These are phyloP conservation scores for Ophion ellenae DNA, from an alignment of 2,888 invertebrate species.

Conservation along the genomic window DNA sequence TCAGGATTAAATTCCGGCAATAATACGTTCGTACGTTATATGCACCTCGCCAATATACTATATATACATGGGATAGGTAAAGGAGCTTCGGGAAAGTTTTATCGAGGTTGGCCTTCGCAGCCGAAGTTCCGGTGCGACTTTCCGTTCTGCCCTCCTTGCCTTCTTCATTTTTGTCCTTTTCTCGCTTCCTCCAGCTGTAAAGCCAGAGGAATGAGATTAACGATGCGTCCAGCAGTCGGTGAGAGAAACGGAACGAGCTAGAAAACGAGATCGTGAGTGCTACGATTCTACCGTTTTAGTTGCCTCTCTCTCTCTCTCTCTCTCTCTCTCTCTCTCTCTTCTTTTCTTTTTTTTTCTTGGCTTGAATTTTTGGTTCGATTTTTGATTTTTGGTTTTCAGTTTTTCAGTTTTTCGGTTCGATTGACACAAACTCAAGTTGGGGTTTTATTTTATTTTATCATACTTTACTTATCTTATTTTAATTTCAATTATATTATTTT, in stretches of 20 bases:
- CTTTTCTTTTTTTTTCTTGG: too few species aligned
- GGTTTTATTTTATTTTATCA: too few species aligned
- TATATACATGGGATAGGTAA: not conserved
- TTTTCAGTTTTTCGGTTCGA: too few species aligned
- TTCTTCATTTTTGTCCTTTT: constrained; percentile 1
- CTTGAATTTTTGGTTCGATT: too few species aligned
- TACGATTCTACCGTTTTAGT: constrained; percentile 42
- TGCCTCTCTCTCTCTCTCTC: not conserved
- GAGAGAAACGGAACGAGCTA: constrained; percentile 51
- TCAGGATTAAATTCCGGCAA: constrained; percentile 54
- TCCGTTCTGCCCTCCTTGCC: not conserved
- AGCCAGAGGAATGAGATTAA: constrained; percentile 59
- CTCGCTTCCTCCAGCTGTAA: constrained; percentile 26
- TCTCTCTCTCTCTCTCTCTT: too few species aligned
- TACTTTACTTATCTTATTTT: too few species aligned
- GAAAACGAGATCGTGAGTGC: constrained; percentile 70
- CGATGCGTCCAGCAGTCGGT: constrained; percentile 64
- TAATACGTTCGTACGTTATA: constrained; percentile 49
- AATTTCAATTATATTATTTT: too few species aligned
- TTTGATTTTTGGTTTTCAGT: too few species aligned
- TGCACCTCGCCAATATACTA: constrained; percentile 3
- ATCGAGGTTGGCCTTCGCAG: constrained; percentile 54
- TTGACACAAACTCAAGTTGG: too few species aligned
- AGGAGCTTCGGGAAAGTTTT: constrained; percentile 60
- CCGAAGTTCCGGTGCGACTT: constrained; percentile 57